These are phyloP conservation scores for Phortica variegata DNA, from an alignment of 1,140 invertebrate genomes.

Conservation along the genomic window DNA sequence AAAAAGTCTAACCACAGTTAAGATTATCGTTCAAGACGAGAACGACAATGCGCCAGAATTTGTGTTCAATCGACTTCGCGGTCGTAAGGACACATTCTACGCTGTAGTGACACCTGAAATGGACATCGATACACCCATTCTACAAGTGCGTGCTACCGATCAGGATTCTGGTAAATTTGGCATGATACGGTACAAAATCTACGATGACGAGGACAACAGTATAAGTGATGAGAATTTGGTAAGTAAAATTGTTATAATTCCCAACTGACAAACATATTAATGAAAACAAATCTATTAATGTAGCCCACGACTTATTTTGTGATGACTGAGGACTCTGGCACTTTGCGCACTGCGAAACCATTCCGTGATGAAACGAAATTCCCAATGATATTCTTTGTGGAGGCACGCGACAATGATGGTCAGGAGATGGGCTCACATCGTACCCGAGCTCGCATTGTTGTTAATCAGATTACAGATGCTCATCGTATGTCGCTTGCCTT, in stretches of 20 bases:
- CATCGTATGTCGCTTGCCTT: conserved; percentile 79
- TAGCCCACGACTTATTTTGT: conserved; percentile 64
- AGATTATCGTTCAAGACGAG: conserved; percentile 79
- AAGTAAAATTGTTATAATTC: neutral
- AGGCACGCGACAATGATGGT: conserved; percentile 58
- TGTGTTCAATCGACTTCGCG: conserved; percentile 64
- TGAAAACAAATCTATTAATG: conserved; percentile 1
- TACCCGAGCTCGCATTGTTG: conserved; percentile 45
- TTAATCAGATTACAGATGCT: conserved; percentile 69
- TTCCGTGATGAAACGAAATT: conserved; percentile 68
- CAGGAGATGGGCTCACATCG: conserved; percentile 44
- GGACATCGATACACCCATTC: conserved; percentile 70
- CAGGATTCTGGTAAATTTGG: conserved; percentile 79
- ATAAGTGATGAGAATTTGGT: conserved; percentile 59
- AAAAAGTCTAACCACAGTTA: conserved; percentile 71
- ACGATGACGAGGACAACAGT: conserved; percentile 56
- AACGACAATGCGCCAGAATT: conserved; percentile 87
- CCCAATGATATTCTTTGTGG: conserved; percentile 74
- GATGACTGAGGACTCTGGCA: conserved; percentile 72
- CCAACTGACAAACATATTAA: neutral
- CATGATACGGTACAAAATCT: conserved; percentile 68
- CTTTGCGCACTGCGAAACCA: conserved; percentile 70
- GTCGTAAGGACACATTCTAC: conserved; percentile 64
- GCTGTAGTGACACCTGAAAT: conserved; percentile 71
- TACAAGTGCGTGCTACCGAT: conserved; percentile 76